Base-by-base conservation (phyloP, 2,113 vertebrate genomes). In the Xerus inauris region DNA sequence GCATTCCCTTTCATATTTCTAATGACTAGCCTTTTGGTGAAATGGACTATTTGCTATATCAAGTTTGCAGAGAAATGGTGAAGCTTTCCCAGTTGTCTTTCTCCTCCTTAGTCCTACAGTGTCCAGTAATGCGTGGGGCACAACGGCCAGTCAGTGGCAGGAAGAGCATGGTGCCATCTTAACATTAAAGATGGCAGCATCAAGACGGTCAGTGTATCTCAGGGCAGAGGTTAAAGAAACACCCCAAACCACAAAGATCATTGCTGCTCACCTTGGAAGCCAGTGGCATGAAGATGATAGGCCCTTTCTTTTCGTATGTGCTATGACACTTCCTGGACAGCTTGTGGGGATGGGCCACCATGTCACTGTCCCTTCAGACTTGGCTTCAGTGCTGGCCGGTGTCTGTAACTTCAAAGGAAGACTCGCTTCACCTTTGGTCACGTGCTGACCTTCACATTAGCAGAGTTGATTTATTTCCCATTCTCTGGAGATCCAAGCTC, bases 21-120 rank as follows among this genome's bases (percentile, higher is more conserved):
- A 95, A 82, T 95, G 89, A 91, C 38, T 32, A 64, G 28, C 6
- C 40, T 95, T 92, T 91, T 38, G 80, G 65, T 79, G 62, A 95
- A 88, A 91, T 77, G 11, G 30, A 84, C 51, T 38, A 89, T 95
- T 92, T 87, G 65, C 76, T 72, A 8, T 71, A 67, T 32, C 67
- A 62, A 9, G 26, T 76, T 73, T 82, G 76, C 76, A 93, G 79
- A 67, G 77, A 81, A 97, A 72, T 72, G 69, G 59, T 57, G 47
- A 82, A 85, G n/a, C 94, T 93, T 54, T 96, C 88, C 64, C 24
- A 47, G 57, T 92, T 79, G 47, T 77, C 82, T 35, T 91, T 83
- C 51, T 72, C 3, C 9, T 20, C 19, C 51, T 94, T 85, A 94
- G 85, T 77, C 87, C 28, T 20, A 72, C 59, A 57, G 65, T 47